phyloP scores from a whole-genome alignment of 2,888 invertebrate genomes.

The Hypselothyrea guttata region DNA sequence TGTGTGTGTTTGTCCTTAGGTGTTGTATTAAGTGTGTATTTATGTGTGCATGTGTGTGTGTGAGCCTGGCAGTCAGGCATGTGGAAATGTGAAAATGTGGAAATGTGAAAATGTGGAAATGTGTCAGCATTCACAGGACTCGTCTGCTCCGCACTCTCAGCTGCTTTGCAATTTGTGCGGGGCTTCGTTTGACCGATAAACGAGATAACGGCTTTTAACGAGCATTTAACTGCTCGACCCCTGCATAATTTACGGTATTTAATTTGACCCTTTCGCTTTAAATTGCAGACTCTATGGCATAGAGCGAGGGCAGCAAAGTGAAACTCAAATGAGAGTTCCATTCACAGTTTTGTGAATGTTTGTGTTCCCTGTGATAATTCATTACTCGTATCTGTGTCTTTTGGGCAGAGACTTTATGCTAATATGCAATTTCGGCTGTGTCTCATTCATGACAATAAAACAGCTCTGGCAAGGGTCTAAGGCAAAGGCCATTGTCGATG shows the following conservation, averaged over 20 bases:
- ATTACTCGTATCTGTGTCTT: slow-evolving; percentile 1
- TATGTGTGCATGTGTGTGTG: neutral
- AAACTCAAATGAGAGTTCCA: no score
- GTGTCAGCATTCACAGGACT: slow-evolving; percentile 19
- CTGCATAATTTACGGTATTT: slow-evolving; percentile 58
- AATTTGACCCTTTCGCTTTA: slow-evolving; percentile 53
- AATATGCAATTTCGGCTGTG: slow-evolving; percentile 39
- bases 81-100: slow-evolving; percentile 35
- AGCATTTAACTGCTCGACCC: slow-evolving; percentile 56
- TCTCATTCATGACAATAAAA: no score
- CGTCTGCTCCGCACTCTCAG: neutral
- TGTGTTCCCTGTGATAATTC: slow-evolving; percentile 1
- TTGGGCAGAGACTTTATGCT: slow-evolving; percentile 36
- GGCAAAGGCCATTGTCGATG: no score
- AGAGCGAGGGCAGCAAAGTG: no score
- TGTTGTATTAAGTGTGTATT: neutral
- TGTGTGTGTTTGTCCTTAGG: neutral
- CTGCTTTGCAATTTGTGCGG: slow-evolving; percentile 21
- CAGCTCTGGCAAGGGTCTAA: no score
- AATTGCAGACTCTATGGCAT: no score
- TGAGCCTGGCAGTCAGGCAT: slow-evolving; percentile 11
- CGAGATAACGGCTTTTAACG: slow-evolving; percentile 48
- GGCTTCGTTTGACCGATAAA: slow-evolving; percentile 23
- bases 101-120: slow-evolving; percentile 40
- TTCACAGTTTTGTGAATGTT: no score